phyloP scores from a whole-genome alignment of 2,113 vertebrate species.

The Elanus axillaris region DNA sequence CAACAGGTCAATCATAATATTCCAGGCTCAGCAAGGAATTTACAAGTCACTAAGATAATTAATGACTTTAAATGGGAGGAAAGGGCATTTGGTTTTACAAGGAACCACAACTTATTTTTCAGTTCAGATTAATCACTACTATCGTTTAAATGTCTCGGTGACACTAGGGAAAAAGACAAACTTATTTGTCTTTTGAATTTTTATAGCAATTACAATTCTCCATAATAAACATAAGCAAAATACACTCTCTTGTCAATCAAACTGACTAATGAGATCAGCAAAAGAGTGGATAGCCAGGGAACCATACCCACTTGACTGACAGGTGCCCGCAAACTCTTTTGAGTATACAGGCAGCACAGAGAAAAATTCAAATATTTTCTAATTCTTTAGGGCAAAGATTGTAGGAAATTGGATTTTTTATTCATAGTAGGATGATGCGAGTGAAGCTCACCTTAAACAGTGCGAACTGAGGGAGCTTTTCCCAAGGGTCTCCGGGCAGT shows the following conservation, averaged over 20 bases:
- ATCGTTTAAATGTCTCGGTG: constrained; percentile 44
- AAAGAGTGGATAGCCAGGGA: not conserved
- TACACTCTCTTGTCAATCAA: not conserved
- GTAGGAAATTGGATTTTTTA: not conserved
- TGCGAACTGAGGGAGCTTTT: not conserved
- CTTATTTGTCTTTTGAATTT: constrained; percentile 4
- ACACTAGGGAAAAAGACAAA: constrained; percentile 16
- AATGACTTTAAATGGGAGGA: not conserved
- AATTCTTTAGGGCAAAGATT: not conserved
- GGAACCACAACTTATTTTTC: not conserved
- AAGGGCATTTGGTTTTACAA: not conserved
- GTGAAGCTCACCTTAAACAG: not conserved
- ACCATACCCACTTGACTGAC: not conserved
- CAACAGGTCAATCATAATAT: not conserved
- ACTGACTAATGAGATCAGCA: not conserved
- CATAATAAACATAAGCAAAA: not conserved
- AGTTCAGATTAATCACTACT: constrained; percentile 10
- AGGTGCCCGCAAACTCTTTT: not conserved
- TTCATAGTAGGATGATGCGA: not conserved
- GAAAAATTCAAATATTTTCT: not conserved
- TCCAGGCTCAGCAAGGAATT: not conserved
- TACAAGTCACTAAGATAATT: not conserved
- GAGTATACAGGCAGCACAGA: not conserved
- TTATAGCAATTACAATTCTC: not conserved
- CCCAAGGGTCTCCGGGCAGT: not conserved